Evolutionary conservation across 2,888 invertebrate genomes (phyloP).

Genomic region (Perdita meconis): DNA sequence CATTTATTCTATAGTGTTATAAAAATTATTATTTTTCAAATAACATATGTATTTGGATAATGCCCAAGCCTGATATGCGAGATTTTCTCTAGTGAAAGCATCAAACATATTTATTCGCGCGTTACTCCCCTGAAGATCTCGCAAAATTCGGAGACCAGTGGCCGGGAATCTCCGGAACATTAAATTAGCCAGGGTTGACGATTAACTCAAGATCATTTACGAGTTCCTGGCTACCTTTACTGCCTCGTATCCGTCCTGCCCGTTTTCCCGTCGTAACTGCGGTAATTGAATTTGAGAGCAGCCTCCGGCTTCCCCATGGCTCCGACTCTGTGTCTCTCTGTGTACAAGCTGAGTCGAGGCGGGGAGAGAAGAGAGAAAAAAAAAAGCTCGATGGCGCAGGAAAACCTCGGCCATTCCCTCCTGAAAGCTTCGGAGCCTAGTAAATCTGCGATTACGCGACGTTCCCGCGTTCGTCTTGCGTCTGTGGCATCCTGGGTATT

Average conservation of each 20-base stretch:
- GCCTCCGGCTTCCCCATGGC: constrained; percentile 37
- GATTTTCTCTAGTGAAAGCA: too few species aligned
- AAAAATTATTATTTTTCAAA: too few species aligned
- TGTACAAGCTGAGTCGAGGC: constrained; percentile 8
- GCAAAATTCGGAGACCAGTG: constrained; percentile 36
- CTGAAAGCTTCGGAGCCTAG: not conserved
- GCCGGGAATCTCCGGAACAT: constrained; percentile 51
- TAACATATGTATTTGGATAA: too few species aligned
- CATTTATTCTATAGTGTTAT: too few species aligned
- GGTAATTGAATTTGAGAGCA: constrained; percentile 69
- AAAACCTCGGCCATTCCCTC: constrained; percentile 3
- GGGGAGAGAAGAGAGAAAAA: too few species aligned
- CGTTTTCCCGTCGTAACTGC: constrained; percentile 40
- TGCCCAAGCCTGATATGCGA: too few species aligned
- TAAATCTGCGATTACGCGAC: not conserved
- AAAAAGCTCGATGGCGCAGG: constrained; percentile 22
- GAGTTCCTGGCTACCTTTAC: constrained; percentile 42
- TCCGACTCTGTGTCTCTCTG: constrained; percentile 22
- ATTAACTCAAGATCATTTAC: constrained; percentile 75
- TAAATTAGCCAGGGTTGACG: constrained; percentile 62
- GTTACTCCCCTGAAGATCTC: constrained; percentile 21
- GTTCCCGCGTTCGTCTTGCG: not conserved
- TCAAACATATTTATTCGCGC: too few species aligned
- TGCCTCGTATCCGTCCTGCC: constrained; percentile 31
- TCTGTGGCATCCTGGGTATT: not conserved